Evolutionary conservation across 2,888 invertebrate genomes (phyloP).

Genomic region (Epiblema foenella): DNA sequence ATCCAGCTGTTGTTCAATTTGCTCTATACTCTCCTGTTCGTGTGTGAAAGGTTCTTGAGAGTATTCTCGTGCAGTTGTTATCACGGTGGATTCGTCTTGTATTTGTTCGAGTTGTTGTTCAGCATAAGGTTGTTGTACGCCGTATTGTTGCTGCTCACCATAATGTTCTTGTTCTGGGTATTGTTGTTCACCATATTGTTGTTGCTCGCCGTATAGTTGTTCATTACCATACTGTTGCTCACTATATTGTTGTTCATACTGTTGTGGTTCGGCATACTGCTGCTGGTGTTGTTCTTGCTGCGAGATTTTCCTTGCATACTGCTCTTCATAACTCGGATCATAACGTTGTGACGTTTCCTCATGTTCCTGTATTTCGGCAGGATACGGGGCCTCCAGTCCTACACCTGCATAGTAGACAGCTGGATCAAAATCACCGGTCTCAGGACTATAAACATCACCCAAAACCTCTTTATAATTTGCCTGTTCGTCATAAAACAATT

Average conservation of each 20-base stretch:
- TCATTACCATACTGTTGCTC: conserved; percentile 46
- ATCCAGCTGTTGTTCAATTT: conserved; percentile 60
- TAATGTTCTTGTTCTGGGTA: conserved; percentile 18
- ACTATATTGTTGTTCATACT: conserved; percentile 37
- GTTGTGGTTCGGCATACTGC: conserved; percentile 32
- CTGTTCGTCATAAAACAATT: conserved; percentile 67
- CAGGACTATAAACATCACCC: conserved; percentile 49
- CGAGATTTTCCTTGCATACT: conserved; percentile 53
- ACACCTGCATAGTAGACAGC: conserved; percentile 61
- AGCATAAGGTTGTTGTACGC: conserved; percentile 2
- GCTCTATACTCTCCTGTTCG: conserved; percentile 50
- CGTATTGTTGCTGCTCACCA: conserved; percentile 4
- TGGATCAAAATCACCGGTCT: conserved; percentile 53
- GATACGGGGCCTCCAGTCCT: conserved; percentile 56
- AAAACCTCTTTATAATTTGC: conserved; percentile 51
- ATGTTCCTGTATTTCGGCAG: conserved; percentile 61
- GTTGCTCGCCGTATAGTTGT: conserved; percentile 42
- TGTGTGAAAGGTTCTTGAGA: conserved; percentile 46
- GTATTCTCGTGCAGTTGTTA: conserved; percentile 38
- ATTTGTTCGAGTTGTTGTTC: conserved; percentile 5
- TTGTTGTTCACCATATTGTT: conserved; percentile 46
- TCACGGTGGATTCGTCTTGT: conserved; percentile 10
- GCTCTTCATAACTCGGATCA: conserved; percentile 69
- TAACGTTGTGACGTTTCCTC: conserved; percentile 65
- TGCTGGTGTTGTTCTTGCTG: conserved; percentile 45